These are phyloP conservation scores for Micoletzkya japonica DNA, from an alignment of 2,888 invertebrate genomes.

Conservation along the genomic window DNA sequence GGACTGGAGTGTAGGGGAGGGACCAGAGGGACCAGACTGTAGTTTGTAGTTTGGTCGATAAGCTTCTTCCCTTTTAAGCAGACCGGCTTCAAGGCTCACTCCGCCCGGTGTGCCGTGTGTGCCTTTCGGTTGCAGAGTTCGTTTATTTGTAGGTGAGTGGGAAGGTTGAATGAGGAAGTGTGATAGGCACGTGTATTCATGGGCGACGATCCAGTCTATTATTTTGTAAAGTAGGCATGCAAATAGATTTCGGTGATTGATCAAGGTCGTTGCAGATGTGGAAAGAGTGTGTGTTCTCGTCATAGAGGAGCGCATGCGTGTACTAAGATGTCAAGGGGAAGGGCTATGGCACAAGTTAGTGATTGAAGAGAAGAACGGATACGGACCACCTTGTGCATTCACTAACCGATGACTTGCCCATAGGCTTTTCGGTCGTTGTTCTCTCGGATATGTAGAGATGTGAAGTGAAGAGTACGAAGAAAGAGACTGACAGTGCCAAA, in stretches of 20 bases:
- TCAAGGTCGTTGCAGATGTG: constrained; percentile 4
- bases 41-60: not conserved
- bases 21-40: not conserved
- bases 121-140: constrained; percentile 32
- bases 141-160: constrained; percentile 34
- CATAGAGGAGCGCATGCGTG: constrained; percentile 9
- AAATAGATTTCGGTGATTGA: too few species aligned
- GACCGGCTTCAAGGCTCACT: not conserved
- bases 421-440: not conserved
- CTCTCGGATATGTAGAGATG: not conserved
- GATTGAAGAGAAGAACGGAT: not conserved
- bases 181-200: too few species aligned
- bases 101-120: constrained; percentile 34
- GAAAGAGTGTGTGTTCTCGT: not conserved
- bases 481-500: not conserved
- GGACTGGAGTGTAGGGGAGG: not conserved
- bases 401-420: too few species aligned
- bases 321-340: not conserved
- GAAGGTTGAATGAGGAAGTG: not conserved
- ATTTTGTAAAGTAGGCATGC: too few species aligned
- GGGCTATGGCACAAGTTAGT: constrained; percentile 1
- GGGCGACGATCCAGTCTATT: too few species aligned
- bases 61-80: not conserved
- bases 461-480: not conserved
- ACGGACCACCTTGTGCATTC: too few species aligned